A percentile compares a stretch with the other conserved stretches of the same genome.
Evolutionary conservation across 35 echinoderm and acorn worm species (phyloP).

Genomic region (Anneissia japonica): DNA sequence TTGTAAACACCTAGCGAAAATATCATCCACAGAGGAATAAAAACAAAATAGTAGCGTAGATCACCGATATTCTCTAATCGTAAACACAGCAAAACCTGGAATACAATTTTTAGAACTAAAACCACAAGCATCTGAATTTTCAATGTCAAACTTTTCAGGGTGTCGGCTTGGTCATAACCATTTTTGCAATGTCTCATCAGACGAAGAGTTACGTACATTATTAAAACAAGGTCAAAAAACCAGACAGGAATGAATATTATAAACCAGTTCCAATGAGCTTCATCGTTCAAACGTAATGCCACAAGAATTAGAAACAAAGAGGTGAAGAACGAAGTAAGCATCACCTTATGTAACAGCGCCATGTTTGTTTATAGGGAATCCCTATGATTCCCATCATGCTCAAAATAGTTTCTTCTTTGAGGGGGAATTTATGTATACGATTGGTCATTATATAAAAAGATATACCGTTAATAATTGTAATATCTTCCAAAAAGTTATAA

Average conservation of each 20-base stretch:
- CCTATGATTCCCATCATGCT: neutral
- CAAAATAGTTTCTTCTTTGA: neutral
- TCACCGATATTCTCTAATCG: constrained; percentile 48
- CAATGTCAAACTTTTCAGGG: constrained; percentile 22
- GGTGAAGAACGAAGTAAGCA: constrained; percentile 55
- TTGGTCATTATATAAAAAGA: too few relatives aligned
- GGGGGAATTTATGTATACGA: too few relatives aligned
- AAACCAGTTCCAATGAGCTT: constrained; percentile 88
- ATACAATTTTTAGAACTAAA: constrained; percentile 48
- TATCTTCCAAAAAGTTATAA: too few relatives aligned
- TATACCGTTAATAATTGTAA: too few relatives aligned
- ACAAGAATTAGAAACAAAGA: constrained; percentile 70
- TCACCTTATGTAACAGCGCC: constrained; percentile 63
- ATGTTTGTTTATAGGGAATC: constrained; percentile 34
- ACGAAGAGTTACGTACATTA: constrained; percentile 37
- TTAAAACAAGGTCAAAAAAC: constrained; percentile 65
- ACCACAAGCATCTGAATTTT: constrained; percentile 53
- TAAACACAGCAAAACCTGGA: constrained; percentile 76
- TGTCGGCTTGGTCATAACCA: constrained; percentile 50
- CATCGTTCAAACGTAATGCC: constrained; percentile 59
- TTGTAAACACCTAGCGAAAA: constrained; percentile 41
- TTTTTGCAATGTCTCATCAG: constrained; percentile 59
- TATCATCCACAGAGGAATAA: constrained; percentile 86
- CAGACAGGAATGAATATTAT: constrained; percentile 81
- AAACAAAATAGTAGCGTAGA: constrained; percentile 64